Percentiles rank a stretch among this genome's conserved stretches.
These are phyloP conservation scores for Agonopterix arenella DNA, from an alignment of 2,888 invertebrate genomes.

Conservation along the genomic window DNA sequence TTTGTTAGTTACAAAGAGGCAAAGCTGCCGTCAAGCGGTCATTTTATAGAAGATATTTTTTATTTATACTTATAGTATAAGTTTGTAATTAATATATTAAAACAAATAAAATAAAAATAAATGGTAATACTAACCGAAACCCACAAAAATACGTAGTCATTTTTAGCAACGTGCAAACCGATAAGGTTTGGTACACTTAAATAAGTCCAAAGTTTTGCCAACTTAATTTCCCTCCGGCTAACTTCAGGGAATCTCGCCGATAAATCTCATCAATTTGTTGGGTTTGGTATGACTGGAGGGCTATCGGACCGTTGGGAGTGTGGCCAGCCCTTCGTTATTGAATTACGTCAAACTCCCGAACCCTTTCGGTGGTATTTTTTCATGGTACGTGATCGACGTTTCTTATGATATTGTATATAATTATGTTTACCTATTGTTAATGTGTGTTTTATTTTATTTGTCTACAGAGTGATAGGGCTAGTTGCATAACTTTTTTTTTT, in stretches of 20 bases:
- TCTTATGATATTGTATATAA: too few species aligned
- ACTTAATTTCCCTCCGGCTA: conserved; percentile 65
- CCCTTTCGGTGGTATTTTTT: conserved; percentile 24
- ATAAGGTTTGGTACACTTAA: conserved; percentile 37
- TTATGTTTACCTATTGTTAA: too few species aligned
- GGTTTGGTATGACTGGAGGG: conserved; percentile 44
- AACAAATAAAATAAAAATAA: too few species aligned
- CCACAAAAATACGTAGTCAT: not conserved
- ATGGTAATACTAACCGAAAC: too few species aligned
- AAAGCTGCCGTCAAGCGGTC: too few species aligned
- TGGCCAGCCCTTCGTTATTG: conserved; percentile 15
- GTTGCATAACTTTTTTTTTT: too few species aligned
- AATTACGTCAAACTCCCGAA: conserved; percentile 27
- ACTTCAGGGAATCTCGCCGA: conserved; percentile 57
- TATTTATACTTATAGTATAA: too few species aligned
- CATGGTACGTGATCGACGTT: conserved; percentile 27
- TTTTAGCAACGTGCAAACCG: conserved; percentile 28
- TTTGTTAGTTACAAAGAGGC: too few species aligned
- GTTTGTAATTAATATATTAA: too few species aligned
- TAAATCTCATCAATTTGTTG: conserved; percentile 67
- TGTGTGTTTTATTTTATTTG: too few species aligned
- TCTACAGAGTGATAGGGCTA: too few species aligned
- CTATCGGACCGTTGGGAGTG: conserved; percentile 13
- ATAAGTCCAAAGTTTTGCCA: conserved; percentile 52
- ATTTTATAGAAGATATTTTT: too few species aligned